Base-by-base conservation (phyloP, 2,797 vertebrate species). In the Chaenodraco wilsoni region DNA sequence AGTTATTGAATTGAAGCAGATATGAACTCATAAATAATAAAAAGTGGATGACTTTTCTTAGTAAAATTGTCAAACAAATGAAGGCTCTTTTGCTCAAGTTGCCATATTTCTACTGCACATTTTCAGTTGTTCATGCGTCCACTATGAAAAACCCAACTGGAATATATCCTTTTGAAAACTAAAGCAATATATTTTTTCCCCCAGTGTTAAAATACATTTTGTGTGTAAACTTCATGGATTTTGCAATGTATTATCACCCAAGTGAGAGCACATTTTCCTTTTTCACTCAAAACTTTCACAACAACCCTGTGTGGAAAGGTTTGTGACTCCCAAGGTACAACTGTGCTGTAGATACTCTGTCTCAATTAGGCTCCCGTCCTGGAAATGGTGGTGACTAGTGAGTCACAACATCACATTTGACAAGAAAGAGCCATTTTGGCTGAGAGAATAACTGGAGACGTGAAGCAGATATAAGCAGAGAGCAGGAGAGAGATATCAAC, bases 341-440 rank as follows among this genome's bases (percentile, higher is more conserved):
- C 43, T 55, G 66, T 55, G 69, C 58, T 49, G 41, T 69, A 66
- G 51, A 81, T 85, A 67, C 52, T 37, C 59, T 31, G 72, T 80
- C 79, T 85, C 77, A 87, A 66, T 87, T 77, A 78, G 63, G 31
- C 51, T 23, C 17, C 44, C 3, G 12, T 49, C 43, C 58, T 81
- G 63, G 67, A 73, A 68, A 78, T 27, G 23, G 23, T 54, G 68
- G 69, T 85, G 67, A 84, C 66, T 72, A 55, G 75, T 87, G 87
- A 88, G 58, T 90, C 88, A 87, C 78, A 74, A 58, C 78, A 84
- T 89, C 84, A 78, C 51, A 69, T 85, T 54, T 83, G 81, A 86
- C 73, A 84, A 85, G 75, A 87, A 76, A 60, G 61, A 85, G 65
- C 65, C 44, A 27, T 76, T 78, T 82, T 77, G 73, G 75, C 58